Percentiles rank a stretch among this genome's conserved stretches.
These are phyloP conservation scores for Hippocampus zosterae DNA, from an alignment of 2,113 vertebrate genomes.

Conservation along the genomic window DNA sequence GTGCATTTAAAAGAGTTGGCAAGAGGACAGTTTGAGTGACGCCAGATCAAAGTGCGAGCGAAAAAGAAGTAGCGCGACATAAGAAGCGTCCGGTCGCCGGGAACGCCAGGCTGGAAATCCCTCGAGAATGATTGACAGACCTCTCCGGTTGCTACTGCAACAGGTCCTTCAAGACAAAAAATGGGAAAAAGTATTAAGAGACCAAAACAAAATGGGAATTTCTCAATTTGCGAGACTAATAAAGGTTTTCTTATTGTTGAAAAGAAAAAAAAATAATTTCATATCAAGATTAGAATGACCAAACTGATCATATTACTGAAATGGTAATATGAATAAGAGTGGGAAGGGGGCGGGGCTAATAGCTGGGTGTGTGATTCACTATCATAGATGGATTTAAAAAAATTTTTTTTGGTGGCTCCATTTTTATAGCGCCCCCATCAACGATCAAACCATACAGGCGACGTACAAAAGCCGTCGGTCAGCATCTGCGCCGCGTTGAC, in stretches of 20 bases:
- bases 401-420: not conserved
- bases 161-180: not conserved
- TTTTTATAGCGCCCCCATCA: not conserved
- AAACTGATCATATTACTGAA: not conserved
- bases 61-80: not conserved
- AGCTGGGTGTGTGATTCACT: no score
- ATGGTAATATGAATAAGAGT: no score
- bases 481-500: not conserved
- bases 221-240: no score
- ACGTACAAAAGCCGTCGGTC: not conserved
- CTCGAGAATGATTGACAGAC: not conserved
- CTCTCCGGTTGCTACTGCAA: not conserved
- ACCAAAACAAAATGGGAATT: no score
- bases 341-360: no score
- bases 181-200: not conserved
- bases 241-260: no score
- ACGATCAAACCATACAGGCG: not conserved
- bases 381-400: no score
- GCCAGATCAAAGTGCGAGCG: not conserved
- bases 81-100: not conserved
- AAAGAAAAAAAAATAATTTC: not conserved
- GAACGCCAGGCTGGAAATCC: not conserved
- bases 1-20: not conserved
- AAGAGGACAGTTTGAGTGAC: conserved; percentile 9
- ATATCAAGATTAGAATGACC: not conserved